Evolutionary conservation across 2,888 invertebrate genomes (phyloP).

Genomic region (Cataglyphis cursor): DNA sequence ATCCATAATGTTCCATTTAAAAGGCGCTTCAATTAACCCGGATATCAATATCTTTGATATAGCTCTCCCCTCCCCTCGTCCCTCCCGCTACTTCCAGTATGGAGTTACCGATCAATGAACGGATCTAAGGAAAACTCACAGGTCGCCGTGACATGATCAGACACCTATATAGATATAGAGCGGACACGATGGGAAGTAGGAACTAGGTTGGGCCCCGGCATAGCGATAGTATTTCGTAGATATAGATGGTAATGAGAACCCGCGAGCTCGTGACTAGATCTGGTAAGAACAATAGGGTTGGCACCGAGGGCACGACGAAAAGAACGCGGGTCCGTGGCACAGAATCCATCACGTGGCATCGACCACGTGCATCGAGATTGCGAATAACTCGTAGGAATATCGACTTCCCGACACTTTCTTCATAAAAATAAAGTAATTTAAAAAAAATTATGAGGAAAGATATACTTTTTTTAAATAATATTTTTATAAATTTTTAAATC

Average conservation of each 20-base stretch:
- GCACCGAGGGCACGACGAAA: slow-evolving; percentile 68
- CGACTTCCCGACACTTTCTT: neutral
- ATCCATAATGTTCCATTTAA: neutral
- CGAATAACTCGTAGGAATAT: neutral
- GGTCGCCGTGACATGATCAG: slow-evolving; percentile 68
- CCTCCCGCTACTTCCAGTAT: slow-evolving; percentile 54
- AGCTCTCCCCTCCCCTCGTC: neutral
- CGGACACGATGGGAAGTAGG: slow-evolving; percentile 81
- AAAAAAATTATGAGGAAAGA: neutral
- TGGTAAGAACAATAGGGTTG: slow-evolving; percentile 83
- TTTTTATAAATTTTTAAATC: neutral
- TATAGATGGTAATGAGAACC: slow-evolving; percentile 85
- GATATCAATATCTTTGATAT: neutral
- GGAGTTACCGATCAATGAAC: slow-evolving; percentile 54
- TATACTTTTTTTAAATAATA: neutral
- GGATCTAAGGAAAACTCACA: slow-evolving; percentile 71
- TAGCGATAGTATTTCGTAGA: slow-evolving; percentile 80
- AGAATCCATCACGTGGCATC: slow-evolving; percentile 74
- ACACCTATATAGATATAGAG: slow-evolving; percentile 69
- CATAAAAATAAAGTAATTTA: neutral
- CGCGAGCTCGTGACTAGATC: slow-evolving; percentile 80
- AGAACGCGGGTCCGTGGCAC: slow-evolving; percentile 58
- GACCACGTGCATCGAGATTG: neutral
- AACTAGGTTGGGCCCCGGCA: slow-evolving; percentile 80
- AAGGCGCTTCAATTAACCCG: neutral